Percentiles rank a stretch among this genome's conserved stretches.
These are phyloP conservation scores for Aphodius sticticus DNA, from an alignment of 2,888 invertebrate genomes.

Conservation along the genomic window DNA sequence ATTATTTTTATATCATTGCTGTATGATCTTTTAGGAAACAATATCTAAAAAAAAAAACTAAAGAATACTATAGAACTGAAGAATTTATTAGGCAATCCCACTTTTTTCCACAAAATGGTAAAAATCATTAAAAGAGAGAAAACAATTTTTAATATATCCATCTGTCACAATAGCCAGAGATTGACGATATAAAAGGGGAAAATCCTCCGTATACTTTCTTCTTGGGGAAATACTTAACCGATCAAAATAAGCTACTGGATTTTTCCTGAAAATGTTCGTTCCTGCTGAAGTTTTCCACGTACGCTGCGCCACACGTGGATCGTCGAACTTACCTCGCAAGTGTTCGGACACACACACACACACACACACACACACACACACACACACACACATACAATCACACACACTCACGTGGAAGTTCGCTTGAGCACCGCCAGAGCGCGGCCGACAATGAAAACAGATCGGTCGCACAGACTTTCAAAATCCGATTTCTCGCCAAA, in stretches of 20 bases:
- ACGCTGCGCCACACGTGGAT: background rate
- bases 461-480: background rate
- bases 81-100: too few relatives aligned
- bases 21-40: too few relatives aligned
- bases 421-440: background rate
- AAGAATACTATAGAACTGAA: too few relatives aligned
- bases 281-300: background rate
- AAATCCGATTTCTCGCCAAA: background rate
- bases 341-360: background rate
- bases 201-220: background rate
- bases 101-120: too few relatives aligned
- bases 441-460: background rate
- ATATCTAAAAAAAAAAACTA: too few relatives aligned
- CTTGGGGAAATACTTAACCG: background rate
- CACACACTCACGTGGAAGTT: background rate
- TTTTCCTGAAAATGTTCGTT: background rate
- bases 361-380: background rate
- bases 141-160: too few relatives aligned
- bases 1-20: too few relatives aligned
- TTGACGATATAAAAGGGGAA: too few relatives aligned
- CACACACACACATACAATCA: background rate
- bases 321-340: background rate
- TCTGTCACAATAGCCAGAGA: too few relatives aligned
- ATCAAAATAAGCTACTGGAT: background rate
- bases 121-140: too few relatives aligned